A percentile compares a stretch with the other conserved stretches of the same genome.
These are phyloP conservation scores for Drosophila pseudoobscura DNA, from an alignment of 1,140 invertebrate species.

Conservation along the genomic window DNA sequence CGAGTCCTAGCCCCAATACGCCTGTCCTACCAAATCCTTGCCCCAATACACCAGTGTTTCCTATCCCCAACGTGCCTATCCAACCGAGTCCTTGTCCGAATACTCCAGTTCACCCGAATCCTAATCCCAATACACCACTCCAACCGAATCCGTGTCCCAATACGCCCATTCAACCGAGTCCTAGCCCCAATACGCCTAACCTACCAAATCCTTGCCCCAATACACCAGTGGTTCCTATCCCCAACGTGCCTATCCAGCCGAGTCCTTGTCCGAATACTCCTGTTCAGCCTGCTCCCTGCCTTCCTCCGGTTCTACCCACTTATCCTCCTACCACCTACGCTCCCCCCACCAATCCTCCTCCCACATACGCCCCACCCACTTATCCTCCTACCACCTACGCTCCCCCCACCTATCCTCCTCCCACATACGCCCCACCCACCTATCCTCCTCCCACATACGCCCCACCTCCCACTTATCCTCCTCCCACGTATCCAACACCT, in stretches of 20 bases:
- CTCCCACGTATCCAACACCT: not conserved
- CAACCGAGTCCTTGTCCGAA: slow-evolving; percentile 12
- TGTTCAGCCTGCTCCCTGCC: not conserved
- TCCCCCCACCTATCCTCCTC: not conserved
- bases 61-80: slow-evolving; percentile 7
- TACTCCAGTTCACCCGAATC: not conserved
- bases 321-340: no score
- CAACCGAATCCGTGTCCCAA: slow-evolving; percentile 17
- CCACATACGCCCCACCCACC: not conserved
- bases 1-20: not conserved
- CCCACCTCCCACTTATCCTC: not conserved
- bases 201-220: slow-evolving; percentile 6
- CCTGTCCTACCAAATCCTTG: not conserved
- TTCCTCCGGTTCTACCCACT: not conserved
- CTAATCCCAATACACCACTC: no score
- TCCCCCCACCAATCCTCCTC: not conserved
- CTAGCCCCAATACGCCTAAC: not conserved
- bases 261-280: slow-evolving; percentile 13
- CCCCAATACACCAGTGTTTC: not conserved
- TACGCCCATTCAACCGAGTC: not conserved
- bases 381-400: no score
- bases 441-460: not conserved
- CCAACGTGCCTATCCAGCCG: not conserved
- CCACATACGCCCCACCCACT: not conserved
- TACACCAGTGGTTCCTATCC: slow-evolving; percentile 2